phyloP scores from a whole-genome alignment of 2,797 vertebrate genomes.

The Anas bernieri region DNA sequence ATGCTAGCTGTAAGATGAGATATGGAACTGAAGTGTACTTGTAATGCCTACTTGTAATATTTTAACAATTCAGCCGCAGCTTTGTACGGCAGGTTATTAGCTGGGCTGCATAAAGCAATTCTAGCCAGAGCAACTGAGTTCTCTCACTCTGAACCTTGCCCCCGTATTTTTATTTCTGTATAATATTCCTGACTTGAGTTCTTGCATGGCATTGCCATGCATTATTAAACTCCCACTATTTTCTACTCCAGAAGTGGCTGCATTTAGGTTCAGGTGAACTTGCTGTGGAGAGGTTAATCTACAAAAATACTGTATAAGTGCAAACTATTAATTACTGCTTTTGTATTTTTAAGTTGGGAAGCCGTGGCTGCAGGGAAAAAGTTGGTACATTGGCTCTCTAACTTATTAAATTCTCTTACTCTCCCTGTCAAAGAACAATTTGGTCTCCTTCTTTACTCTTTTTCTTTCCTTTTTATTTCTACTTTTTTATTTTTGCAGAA shows the following conservation, averaged over 20 bases:
- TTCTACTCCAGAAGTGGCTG: slow-evolving; percentile 10
- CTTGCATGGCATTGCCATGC: neutral
- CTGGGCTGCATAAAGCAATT: neutral
- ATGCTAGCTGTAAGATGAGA: slow-evolving; percentile 24
- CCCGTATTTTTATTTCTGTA: slow-evolving; percentile 37
- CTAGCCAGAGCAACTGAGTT: neutral
- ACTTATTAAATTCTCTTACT: neutral
- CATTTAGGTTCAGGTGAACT: slow-evolving; percentile 1
- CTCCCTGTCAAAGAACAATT: neutral
- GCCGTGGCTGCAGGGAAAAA: neutral
- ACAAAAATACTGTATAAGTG: neutral
- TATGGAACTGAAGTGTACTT: slow-evolving; percentile 34
- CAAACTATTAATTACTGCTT: slow-evolving; percentile 12
- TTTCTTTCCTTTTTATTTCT: accelerated
- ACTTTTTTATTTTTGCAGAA: neutral
- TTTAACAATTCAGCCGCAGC: slow-evolving; percentile 43
- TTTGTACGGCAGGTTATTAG: slow-evolving; percentile 33
- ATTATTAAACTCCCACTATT: slow-evolving; percentile 26
- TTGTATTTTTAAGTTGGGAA: neutral
- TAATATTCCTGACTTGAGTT: slow-evolving; percentile 6
- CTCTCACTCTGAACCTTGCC: neutral
- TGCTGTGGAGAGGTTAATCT: slow-evolving; percentile 14
- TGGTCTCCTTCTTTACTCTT: neutral
- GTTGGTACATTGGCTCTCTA: neutral
- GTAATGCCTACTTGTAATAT: slow-evolving; percentile 36